A percentile compares a stretch with the other conserved stretches of the same genome.
Evolutionary conservation across 2,888 invertebrate species (phyloP).

Genomic region (Amblyjoppa fuscipennis): DNA sequence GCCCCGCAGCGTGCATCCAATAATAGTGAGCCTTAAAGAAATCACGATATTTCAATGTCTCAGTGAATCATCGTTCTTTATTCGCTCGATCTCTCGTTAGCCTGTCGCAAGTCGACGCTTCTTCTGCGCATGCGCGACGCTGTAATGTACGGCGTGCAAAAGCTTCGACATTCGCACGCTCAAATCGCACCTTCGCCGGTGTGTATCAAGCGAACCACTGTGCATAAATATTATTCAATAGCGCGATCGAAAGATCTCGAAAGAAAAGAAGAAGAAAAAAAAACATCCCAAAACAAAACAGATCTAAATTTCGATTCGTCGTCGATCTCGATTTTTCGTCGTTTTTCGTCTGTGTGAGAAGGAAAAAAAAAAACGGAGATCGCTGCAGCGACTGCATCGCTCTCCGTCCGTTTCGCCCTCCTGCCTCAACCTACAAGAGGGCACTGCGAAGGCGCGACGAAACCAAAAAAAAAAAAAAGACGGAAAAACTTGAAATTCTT

Average conservation of each 20-base stretch:
- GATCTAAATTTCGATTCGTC: no score
- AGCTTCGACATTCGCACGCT: slow-evolving; percentile 41
- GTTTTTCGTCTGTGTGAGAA: neutral
- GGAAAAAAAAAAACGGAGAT: neutral
- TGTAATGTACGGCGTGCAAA: slow-evolving; percentile 28
- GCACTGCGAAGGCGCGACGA: neutral
- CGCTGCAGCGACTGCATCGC: neutral
- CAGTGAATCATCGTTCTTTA: slow-evolving; percentile 65
- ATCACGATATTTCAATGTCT: slow-evolving; percentile 68
- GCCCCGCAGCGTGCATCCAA: slow-evolving; percentile 2
- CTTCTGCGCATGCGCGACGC: slow-evolving; percentile 2
- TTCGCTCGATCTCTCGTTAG: slow-evolving; percentile 63
- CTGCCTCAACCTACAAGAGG: neutral
- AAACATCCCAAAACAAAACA: neutral
- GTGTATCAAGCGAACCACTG: neutral
- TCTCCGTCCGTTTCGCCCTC: neutral
- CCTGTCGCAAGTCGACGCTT: slow-evolving; percentile 42
- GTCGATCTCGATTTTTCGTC: neutral
- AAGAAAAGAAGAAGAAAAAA: neutral
- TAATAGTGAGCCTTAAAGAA: slow-evolving; percentile 49
- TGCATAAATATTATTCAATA: neutral
- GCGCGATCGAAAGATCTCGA: neutral
- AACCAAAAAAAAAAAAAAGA: neutral
- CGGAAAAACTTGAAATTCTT: neutral
- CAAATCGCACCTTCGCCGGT: neutral